phyloP scores from a whole-genome alignment of 35 echinoderm and acorn worm species.

The Heliocidaris tuberculata region DNA sequence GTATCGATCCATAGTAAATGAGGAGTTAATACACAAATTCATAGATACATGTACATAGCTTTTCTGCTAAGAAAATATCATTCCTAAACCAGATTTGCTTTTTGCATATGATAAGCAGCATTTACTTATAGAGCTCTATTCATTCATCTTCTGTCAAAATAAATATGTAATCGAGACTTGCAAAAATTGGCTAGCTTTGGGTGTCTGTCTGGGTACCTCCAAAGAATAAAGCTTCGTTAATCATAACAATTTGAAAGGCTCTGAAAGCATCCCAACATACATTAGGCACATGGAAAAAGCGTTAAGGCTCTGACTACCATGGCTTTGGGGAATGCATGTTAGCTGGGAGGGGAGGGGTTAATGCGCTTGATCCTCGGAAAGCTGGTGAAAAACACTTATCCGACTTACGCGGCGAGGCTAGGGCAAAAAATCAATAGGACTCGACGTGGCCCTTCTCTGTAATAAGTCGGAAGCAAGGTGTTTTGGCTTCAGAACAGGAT shows the following conservation, averaged over 20 bases:
- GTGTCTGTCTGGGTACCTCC: background rate
- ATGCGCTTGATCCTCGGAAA: too few species aligned
- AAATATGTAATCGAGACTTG: background rate
- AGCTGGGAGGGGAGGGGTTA: background rate
- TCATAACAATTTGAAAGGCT: background rate
- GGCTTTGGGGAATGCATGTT: background rate
- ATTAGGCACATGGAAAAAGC: background rate
- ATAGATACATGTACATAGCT: too few species aligned
- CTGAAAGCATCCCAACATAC: background rate
- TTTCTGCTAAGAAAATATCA: too few species aligned
- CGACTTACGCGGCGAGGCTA: background rate
- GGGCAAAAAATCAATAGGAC: slow-evolving; percentile 5
- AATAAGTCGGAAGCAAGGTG: slow-evolving; percentile 9
- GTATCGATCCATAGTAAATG: too few species aligned
- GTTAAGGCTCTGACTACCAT: background rate
- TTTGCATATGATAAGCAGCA: too few species aligned
- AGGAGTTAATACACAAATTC: too few species aligned
- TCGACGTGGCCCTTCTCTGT: background rate
- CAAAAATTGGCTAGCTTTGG: background rate
- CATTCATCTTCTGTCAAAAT: background rate
- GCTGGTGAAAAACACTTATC: background rate
- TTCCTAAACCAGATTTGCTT: too few species aligned
- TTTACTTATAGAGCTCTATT: background rate
- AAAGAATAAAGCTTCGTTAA: background rate
- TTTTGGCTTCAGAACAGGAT: background rate